A percentile compares a stretch with the other conserved stretches of the same genome.
Conservation (phyloP, 2,888 invertebrate species). For the Drosophila pullipes region DNA sequence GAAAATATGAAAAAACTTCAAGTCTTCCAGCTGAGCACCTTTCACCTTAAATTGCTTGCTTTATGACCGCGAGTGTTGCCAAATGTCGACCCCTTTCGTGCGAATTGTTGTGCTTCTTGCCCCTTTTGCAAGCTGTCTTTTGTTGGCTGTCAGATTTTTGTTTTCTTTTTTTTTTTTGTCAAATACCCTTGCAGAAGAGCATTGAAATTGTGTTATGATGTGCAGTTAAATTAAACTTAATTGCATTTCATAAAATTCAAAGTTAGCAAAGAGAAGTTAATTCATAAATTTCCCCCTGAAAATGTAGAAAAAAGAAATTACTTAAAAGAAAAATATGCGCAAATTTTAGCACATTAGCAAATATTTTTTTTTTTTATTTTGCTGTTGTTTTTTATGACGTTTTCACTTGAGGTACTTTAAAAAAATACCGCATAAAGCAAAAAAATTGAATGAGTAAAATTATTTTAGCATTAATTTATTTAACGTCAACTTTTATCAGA, state of each 20-base stretch:
- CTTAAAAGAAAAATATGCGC: background rate
- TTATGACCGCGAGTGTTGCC: constrained; percentile 74
- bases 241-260: background rate
- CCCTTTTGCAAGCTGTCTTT: constrained; percentile 17
- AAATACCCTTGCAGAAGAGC: background rate
- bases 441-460: background rate
- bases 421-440: background rate
- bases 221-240: background rate
- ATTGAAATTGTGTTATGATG: background rate
- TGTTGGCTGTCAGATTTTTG: constrained; percentile 35
- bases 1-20: background rate
- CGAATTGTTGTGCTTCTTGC: constrained; percentile 10
- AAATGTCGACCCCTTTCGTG: constrained; percentile 73
- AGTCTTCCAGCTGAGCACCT: constrained; percentile 67
- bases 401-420: background rate
- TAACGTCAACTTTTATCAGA: background rate
- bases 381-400: background rate
- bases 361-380: background rate
- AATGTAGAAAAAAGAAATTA: background rate
- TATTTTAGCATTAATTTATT: background rate
- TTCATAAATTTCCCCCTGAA: background rate
- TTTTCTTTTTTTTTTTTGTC: constrained; percentile 6
- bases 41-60: constrained; percentile 79
- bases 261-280: background rate
- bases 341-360: background rate